Evolutionary conservation across 2,797 vertebrate genomes (phyloP), one percentile per base, ranked within the genome.

Genomic region (Tangara arthus): DNA sequence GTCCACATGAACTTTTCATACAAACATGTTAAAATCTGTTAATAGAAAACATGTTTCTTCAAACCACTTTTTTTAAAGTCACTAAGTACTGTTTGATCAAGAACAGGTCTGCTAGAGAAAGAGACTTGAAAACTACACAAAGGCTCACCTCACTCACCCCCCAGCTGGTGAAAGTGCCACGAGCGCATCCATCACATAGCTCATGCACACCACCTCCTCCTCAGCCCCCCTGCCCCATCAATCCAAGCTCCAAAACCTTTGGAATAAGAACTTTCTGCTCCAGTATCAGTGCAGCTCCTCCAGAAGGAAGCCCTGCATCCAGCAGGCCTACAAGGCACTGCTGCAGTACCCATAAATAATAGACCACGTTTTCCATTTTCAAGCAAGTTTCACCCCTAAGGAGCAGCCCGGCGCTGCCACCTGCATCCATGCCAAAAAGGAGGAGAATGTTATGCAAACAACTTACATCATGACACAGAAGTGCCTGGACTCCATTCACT

Each of bases 391-490:
- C 81, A 64, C 19, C 60, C 60, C 32, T 11, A 52, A 82, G 73
- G 77, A 95, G 49, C 39, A 84, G 86, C 35, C 52, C 12, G 13
- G 77, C 21, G 2, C 66, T 70, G 82, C 49, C 0, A 0, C 19
- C 88, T 42, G 37, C 5, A 1, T 32, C 22, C n/a, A 12, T 3
- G 57, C 65, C 76, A 49, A 61, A 59, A 76, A 85, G 75, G 4
- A 85, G 66, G 3, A 72, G 46, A 70, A 87, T 7, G 27, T 69
- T 82, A 95, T 28, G 59, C 90, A 82, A 86, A 91, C 60, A 87
- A 47, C 61, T 64, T 47, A 37, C 39, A 0, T 52, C 60, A 76
- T 7, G 68, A 46, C 35, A 83, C 46, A n/a, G 28, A 34, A 83
- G 46, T 2, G 4, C 37, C 11, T 1, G 32, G 59, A 26, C 65